Evolutionary conservation across 2,113 vertebrate species (phyloP).

Genomic region (Megaceryle torquata): DNA sequence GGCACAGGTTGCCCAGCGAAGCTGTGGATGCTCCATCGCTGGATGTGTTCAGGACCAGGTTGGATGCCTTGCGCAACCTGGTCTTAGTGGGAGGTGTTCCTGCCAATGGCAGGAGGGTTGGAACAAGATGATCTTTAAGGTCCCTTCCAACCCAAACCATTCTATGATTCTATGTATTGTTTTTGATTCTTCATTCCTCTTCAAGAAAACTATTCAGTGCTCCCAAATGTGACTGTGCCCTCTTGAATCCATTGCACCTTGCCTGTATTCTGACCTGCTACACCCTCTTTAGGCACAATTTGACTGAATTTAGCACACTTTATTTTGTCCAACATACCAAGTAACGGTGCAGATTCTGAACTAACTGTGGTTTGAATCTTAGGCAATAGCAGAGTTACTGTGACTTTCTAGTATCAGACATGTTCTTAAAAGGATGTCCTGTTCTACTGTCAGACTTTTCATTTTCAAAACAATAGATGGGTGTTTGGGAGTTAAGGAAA

Average conservation of each 20-base stretch:
- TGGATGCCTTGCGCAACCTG: too few relatives aligned
- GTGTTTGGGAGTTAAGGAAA: slow-evolving; percentile 13
- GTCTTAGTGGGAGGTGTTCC: too few relatives aligned
- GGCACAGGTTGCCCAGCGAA: too few relatives aligned
- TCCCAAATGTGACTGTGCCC: not conserved
- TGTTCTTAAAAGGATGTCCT: not conserved
- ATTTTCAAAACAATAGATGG: slow-evolving; percentile 48
- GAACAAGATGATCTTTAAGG: too few relatives aligned
- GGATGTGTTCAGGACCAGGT: too few relatives aligned
- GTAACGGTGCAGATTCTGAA: not conserved
- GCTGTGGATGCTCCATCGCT: too few relatives aligned
- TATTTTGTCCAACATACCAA: not conserved
- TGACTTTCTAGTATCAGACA: not conserved
- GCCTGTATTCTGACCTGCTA: not conserved
- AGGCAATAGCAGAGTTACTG: not conserved
- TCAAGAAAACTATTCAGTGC: not conserved
- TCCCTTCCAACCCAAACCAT: too few relatives aligned
- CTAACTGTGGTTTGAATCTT: not conserved
- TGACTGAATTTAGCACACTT: not conserved
- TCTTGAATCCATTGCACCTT: not conserved
- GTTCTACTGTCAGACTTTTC: slow-evolving; percentile 10
- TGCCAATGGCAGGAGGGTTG: too few relatives aligned
- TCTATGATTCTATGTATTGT: not conserved
- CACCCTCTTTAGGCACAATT: not conserved
- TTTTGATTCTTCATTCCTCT: not conserved